Conservation (phyloP, 1,140 invertebrate genomes). For the Saxidomus purpurata region DNA sequence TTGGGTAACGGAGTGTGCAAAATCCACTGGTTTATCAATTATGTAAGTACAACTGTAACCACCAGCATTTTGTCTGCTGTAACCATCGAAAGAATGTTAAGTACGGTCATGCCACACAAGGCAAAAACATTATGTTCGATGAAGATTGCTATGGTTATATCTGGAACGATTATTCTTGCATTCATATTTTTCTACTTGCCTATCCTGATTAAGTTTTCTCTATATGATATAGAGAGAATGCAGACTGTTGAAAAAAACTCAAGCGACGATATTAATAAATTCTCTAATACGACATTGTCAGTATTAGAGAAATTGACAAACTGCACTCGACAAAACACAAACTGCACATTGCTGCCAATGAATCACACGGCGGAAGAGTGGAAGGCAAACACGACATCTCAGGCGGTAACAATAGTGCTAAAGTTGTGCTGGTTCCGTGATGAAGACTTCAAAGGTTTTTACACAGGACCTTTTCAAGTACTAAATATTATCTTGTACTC, state of each 20-base stretch:
- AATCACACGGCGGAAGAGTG: too few relatives aligned
- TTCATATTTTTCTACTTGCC: not conserved
- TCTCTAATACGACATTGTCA: too few relatives aligned
- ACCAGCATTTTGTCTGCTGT: constrained; percentile 72
- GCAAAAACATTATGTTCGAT: constrained; percentile 53
- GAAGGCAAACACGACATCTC: too few relatives aligned
- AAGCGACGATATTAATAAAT: too few relatives aligned
- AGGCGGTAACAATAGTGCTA: not conserved
- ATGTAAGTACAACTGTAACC: constrained; percentile 58
- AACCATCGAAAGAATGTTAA: constrained; percentile 73
- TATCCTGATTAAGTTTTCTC: not conserved
- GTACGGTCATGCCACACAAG: constrained; percentile 70
- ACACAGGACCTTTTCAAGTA: not conserved
- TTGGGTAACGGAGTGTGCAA: constrained; percentile 63
- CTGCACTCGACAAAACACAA: too few relatives aligned
- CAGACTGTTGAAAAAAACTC: too few relatives aligned
- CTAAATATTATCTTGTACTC: constrained; percentile 32
- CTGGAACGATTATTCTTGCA: not conserved
- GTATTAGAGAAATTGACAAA: too few relatives aligned
- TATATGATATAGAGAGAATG: not conserved
- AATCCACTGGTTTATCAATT: constrained; percentile 64
- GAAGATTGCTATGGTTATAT: not conserved
- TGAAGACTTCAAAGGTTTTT: not conserved
- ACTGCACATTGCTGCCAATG: too few relatives aligned
- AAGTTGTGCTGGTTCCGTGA: not conserved